Conservation (phyloP, 2,888 invertebrate species). For the Galeopsomyia nigrocyanea region DNA sequence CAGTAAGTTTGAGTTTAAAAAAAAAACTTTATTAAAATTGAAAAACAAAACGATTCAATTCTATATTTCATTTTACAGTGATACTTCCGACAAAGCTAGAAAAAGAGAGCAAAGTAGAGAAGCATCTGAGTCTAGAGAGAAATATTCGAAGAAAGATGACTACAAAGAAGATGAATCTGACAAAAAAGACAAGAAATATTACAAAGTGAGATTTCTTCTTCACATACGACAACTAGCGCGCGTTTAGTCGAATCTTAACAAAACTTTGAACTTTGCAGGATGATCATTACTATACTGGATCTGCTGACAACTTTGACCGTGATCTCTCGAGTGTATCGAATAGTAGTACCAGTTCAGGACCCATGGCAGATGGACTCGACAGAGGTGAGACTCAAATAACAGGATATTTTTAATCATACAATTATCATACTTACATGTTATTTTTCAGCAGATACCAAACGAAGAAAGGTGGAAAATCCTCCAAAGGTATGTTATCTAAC, state of each 20-base stretch:
- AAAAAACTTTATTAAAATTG: conserved; percentile 45
- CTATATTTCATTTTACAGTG: conserved; percentile 52
- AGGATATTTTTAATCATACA: conserved; percentile 15
- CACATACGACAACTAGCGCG: background rate
- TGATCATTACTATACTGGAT: conserved; percentile 69
- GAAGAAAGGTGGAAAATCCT: conserved; percentile 85
- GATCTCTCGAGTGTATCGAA: conserved; percentile 71
- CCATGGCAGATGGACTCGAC: conserved; percentile 65
- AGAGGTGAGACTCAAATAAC: conserved; percentile 69
- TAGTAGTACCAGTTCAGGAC: conserved; percentile 67
- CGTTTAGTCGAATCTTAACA: conserved; percentile 14
- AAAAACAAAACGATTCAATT: conserved; percentile 51
- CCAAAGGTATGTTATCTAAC: conserved; percentile 81
- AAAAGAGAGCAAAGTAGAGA: conserved; percentile 68
- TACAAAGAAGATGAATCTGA: conserved; percentile 69
- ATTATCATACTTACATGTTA: conserved; percentile 53
- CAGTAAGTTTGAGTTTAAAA: conserved; percentile 58
- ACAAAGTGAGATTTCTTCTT: conserved; percentile 71
- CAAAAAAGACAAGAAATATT: conserved; percentile 73
- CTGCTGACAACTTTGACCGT: conserved; percentile 72
- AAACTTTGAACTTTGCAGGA: conserved; percentile 65
- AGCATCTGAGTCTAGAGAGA: conserved; percentile 68
- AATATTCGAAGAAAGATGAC: conserved; percentile 71
- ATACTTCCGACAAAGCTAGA: conserved; percentile 58
- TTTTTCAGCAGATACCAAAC: conserved; percentile 77